A percentile compares a stretch with the other conserved stretches of the same genome.
Evolutionary conservation across 2,888 invertebrate species (phyloP).

Genomic region (Tuta absoluta): DNA sequence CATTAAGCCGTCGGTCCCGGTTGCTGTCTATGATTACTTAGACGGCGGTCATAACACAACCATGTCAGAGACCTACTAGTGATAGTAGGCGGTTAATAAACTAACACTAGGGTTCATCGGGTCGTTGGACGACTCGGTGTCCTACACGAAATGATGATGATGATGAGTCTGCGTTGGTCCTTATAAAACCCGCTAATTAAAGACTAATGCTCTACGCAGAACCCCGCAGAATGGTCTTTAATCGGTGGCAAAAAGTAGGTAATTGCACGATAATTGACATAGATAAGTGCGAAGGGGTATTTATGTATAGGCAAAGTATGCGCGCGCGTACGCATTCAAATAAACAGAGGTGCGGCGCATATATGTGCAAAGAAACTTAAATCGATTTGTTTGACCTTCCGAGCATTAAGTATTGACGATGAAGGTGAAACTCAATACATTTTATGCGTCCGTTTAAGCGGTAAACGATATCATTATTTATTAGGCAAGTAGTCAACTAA

Average conservation of each 20-base stretch:
- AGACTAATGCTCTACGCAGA: conserved; percentile 31
- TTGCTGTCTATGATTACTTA: no score
- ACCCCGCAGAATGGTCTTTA: conserved; percentile 18
- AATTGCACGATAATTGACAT: conserved; percentile 19
- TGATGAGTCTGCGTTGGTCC: background rate
- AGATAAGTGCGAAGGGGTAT: conserved; percentile 19
- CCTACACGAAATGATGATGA: no score
- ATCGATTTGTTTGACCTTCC: conserved; percentile 4
- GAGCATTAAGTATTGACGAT: background rate
- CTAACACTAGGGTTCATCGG: no score
- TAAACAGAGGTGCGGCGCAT: background rate
- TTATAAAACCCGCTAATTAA: conserved; percentile 31
- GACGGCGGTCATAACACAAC: no score
- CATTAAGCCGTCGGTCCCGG: no score
- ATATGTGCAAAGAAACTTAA: background rate
- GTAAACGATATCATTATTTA: background rate
- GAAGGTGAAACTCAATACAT: background rate
- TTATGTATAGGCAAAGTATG: conserved; percentile 10
- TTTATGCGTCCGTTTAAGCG: background rate
- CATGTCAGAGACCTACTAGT: no score
- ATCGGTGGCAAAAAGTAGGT: conserved; percentile 16
- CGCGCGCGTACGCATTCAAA: background rate
- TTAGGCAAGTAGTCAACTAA: background rate
- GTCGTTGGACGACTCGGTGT: no score
- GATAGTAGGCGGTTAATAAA: no score